Evolutionary conservation across 2,888 invertebrate species (phyloP), one percentile per base, ranked within the genome.

Genomic region (Drosophila mercatorum): DNA sequence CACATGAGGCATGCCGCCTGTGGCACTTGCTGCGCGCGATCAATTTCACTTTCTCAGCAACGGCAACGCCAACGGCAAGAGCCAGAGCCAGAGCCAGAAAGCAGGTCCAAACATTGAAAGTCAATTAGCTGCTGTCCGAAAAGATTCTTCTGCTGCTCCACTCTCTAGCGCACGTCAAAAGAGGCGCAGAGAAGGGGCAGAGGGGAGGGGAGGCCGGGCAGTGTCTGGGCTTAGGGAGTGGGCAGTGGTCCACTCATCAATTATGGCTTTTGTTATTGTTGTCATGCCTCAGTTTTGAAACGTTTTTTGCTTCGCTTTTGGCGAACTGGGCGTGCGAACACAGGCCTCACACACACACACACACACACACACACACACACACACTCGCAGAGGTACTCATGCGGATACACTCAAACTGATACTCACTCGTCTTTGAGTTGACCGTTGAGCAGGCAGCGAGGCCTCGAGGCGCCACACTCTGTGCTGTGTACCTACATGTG

Each of bases 11-110:
- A 72, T 34, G 53, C n/a, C n/a, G 66, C 66, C 53, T 52, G 61
- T 57, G 46, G 58, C 78, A 70, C 75, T 70, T 69, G 78, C 68
- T 65, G 52, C 58, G 49, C 58, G 70, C 81, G 77, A 84, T 88
- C 88, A 84, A 84, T 84, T 84, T 84, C 84, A 88, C 84, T 84
- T 84, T 84, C 84, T 88, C 86, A 81, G 70, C 53, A 8, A n/a
- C 40, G 31, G 49, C 38, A 22, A 5, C 40, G 31, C 31, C 38
- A 22, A 5, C 38, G 31, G 31, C 49, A n/a, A 31, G 10, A 28
- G n/a, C 49, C 10, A 31, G 10, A 28, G n/a, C 49, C 31, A 31
- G n/a, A 69, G 36, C 28, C 69, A 55, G 8, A 47, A 69, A 59
- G 28, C 55, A 46, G 65, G 41, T 63, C 62, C 76, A 75, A 84